A percentile compares a stretch with the other conserved stretches of the same genome.
Conservation (phyloP, 2,888 invertebrate species). For the Volucella inflata region DNA sequence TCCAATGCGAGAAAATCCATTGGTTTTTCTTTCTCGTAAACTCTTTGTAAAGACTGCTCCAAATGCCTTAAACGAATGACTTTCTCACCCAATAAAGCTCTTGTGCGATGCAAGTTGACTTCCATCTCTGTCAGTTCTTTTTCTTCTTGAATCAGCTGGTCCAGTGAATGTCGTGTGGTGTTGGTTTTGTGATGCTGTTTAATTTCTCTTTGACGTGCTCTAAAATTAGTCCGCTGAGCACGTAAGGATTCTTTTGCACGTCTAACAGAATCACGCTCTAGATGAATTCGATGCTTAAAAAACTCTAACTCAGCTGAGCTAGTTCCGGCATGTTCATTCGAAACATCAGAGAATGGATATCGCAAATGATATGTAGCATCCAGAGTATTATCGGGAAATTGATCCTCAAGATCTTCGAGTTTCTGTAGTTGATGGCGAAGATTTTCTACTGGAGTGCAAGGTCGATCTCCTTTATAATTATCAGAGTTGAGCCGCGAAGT, state of each 20-base stretch:
- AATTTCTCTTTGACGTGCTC: slow-evolving; percentile 86
- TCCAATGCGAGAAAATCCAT: slow-evolving; percentile 79
- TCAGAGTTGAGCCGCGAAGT: slow-evolving; percentile 88
- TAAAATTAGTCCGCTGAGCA: slow-evolving; percentile 88
- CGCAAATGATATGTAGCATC: slow-evolving; percentile 91
- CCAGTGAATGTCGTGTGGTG: slow-evolving; percentile 80
- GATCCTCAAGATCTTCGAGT: slow-evolving; percentile 92
- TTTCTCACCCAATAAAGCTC: slow-evolving; percentile 91
- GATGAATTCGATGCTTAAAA: slow-evolving; percentile 91
- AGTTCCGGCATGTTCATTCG: slow-evolving; percentile 83
- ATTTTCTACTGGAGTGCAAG: slow-evolving; percentile 91
- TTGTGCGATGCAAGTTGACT: slow-evolving; percentile 91
- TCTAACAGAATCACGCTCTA: slow-evolving; percentile 92
- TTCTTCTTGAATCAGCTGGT: slow-evolving; percentile 87
- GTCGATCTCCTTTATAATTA: slow-evolving; percentile 83
- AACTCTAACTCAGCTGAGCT: slow-evolving; percentile 90
- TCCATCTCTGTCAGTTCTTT: slow-evolving; percentile 93
- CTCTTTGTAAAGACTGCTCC: slow-evolving; percentile 89
- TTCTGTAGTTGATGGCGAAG: slow-evolving; percentile 91
- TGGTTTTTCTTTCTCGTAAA: slow-evolving; percentile 83
- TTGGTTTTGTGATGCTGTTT: slow-evolving; percentile 83
- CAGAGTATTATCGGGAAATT: slow-evolving; percentile 88
- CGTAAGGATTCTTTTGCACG: slow-evolving; percentile 91
- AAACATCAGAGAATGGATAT: slow-evolving; percentile 91
- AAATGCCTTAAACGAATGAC: slow-evolving; percentile 91